These are phyloP conservation scores for Myopa tessellatipennis DNA, from an alignment of 2,888 invertebrate species.

Conservation along the genomic window DNA sequence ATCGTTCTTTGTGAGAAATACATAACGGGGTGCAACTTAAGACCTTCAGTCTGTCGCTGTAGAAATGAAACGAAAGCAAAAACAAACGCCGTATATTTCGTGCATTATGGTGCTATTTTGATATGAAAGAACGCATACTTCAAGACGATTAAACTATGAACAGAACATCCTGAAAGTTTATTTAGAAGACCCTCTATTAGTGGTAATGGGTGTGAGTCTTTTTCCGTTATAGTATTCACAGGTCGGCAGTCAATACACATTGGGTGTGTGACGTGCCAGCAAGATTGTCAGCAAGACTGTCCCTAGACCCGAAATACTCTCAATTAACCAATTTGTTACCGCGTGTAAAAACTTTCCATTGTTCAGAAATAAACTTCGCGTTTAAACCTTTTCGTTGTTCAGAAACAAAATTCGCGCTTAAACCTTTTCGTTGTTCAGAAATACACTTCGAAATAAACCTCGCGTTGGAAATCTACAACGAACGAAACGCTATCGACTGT, in stretches of 20 bases:
- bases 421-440: too few relatives aligned
- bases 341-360: too few relatives aligned
- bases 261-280: neutral
- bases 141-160: neutral
- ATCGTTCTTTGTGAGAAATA: neutral
- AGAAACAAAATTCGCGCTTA: too few relatives aligned
- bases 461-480: too few relatives aligned
- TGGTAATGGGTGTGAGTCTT: neutral
- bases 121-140: neutral
- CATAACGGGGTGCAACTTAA: neutral
- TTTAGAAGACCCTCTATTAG: neutral
- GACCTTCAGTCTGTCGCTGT: too few relatives aligned
- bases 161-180: neutral
- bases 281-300: too few relatives aligned
- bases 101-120: neutral
- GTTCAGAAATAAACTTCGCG: too few relatives aligned
- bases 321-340: neutral
- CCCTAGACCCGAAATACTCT: slow-evolving; percentile 14
- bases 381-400: too few relatives aligned
- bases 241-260: neutral
- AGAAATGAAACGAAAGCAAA: neutral
- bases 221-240: neutral
- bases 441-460: too few relatives aligned
- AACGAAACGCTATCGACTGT: too few relatives aligned
- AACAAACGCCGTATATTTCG: neutral